Evolutionary conservation across 2,888 invertebrate genomes (phyloP).

Genomic region (Nyleta sp.): DNA sequence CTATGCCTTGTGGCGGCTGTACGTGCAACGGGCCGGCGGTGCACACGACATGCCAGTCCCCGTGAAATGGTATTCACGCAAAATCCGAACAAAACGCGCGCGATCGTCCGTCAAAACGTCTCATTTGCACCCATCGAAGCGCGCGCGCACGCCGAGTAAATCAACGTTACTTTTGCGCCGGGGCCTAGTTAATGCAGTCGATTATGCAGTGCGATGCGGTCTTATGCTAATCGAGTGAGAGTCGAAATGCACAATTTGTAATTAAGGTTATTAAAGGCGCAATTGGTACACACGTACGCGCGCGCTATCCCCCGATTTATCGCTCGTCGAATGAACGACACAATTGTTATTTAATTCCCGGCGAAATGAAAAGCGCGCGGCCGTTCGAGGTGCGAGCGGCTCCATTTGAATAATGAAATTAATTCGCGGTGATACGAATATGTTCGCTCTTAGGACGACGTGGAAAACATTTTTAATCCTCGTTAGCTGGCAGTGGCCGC

Average conservation of each 20-base stretch:
- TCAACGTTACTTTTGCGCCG: conserved; percentile 46
- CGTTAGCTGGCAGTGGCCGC: no score
- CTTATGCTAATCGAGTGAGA: conserved; percentile 54
- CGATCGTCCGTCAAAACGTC: conserved; percentile 61
- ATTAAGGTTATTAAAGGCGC: conserved; percentile 57
- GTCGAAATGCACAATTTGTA: conserved; percentile 51
- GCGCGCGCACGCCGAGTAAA: conserved; percentile 20
- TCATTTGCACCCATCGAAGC: conserved; percentile 58
- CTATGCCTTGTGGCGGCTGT: conserved; percentile 59
- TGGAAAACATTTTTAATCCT: no score
- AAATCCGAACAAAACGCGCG: conserved; percentile 56
- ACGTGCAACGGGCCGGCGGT: conserved; percentile 45
- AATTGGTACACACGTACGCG: conserved; percentile 8
- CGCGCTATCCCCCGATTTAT: conserved; percentile 22
- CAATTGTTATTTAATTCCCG: conserved; percentile 38
- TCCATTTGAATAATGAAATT: no score
- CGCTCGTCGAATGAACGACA: conserved; percentile 9
- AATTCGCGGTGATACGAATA: no score
- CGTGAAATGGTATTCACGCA: conserved; percentile 64
- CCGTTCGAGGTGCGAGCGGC: no score
- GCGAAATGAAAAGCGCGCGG: no score
- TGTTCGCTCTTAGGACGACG: no score
- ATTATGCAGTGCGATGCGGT: conserved; percentile 34
- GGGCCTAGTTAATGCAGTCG: conserved; percentile 26
- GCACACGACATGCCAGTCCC: conserved; percentile 55